Conservation (phyloP, 2,797 vertebrate genomes). For the Melanotaenia trifasciata region DNA sequence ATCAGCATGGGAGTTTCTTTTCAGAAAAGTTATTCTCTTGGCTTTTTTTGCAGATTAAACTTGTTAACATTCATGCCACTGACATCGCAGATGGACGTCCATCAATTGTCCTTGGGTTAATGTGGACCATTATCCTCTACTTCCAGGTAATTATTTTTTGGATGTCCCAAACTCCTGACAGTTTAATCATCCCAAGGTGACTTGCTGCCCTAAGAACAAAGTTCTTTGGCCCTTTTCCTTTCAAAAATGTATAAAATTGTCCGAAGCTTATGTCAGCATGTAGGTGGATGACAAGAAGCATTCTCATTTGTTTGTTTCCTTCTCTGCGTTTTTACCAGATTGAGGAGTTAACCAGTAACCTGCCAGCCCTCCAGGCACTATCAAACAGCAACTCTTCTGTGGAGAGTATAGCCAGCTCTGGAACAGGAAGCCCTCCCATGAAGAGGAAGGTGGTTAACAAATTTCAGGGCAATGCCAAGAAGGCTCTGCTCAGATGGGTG, state of each 20-base stretch:
- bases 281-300: slow-evolving; percentile 2
- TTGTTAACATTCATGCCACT: slow-evolving; percentile 98
- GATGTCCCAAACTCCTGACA: not conserved
- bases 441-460: slow-evolving; percentile 93
- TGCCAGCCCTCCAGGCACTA: slow-evolving; percentile 90
- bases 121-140: slow-evolving; percentile 98
- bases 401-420: slow-evolving; percentile 90
- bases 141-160: slow-evolving; percentile 89
- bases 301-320: slow-evolving; percentile 4
- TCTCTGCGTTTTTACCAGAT: slow-evolving; percentile 82
- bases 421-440: slow-evolving; percentile 92
- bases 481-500: slow-evolving; percentile 93
- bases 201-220: not conserved
- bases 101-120: slow-evolving; percentile 94
- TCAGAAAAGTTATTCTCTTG: slow-evolving; percentile 29
- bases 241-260: not conserved
- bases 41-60: slow-evolving; percentile 90
- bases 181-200: slow-evolving; percentile 15
- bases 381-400: slow-evolving; percentile 94
- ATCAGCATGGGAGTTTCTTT: slow-evolving; percentile 3
- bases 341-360: slow-evolving; percentile 97
- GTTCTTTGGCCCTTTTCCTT: not conserved
- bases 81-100: slow-evolving; percentile 97
- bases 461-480: slow-evolving; percentile 94
- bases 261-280: not conserved